These are phyloP conservation scores for Callaeas wilsoni DNA, from an alignment of 2,113 vertebrate genomes.

Conservation along the genomic window DNA sequence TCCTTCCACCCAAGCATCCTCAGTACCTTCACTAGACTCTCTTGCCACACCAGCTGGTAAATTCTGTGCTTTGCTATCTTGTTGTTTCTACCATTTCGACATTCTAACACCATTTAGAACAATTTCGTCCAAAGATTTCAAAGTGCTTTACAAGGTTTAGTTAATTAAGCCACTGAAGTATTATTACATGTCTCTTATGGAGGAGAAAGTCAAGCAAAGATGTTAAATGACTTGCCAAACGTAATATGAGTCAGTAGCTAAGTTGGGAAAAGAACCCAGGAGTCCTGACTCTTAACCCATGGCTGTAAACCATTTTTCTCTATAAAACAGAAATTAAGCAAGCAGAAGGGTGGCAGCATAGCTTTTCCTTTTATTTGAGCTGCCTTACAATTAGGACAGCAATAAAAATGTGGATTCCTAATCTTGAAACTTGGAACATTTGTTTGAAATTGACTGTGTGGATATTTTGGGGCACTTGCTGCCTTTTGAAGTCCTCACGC, in stretches of 20 bases:
- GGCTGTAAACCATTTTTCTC: slow-evolving; percentile 45
- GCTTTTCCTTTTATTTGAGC: background rate
- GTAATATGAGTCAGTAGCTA: slow-evolving; percentile 53
- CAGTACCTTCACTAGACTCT: background rate
- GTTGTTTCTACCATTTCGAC: background rate
- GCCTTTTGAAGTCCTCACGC: background rate
- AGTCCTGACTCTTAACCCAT: slow-evolving; percentile 40
- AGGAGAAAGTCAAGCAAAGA: slow-evolving; percentile 43
- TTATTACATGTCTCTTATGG: background rate
- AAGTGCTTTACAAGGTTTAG: slow-evolving; percentile 1
- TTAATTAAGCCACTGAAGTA: slow-evolving; percentile 55
- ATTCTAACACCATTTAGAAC: slow-evolving; percentile 3
- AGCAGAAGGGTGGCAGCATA: background rate
- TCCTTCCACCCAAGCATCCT: background rate
- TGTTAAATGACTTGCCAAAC: slow-evolving; percentile 31
- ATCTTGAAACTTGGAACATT: background rate
- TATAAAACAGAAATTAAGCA: slow-evolving; percentile 16
- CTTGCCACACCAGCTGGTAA: background rate
- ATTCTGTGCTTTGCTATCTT: background rate
- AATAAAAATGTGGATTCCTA: background rate
- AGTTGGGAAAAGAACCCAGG: slow-evolving; percentile 47
- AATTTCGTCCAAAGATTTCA: background rate
- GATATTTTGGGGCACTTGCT: background rate
- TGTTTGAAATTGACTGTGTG: background rate
- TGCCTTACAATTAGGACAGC: background rate